Percentiles rank a stretch among this genome's conserved stretches.
phyloP scores from a whole-genome alignment of 2,888 invertebrate species.

The Slavum lentiscoides region DNA sequence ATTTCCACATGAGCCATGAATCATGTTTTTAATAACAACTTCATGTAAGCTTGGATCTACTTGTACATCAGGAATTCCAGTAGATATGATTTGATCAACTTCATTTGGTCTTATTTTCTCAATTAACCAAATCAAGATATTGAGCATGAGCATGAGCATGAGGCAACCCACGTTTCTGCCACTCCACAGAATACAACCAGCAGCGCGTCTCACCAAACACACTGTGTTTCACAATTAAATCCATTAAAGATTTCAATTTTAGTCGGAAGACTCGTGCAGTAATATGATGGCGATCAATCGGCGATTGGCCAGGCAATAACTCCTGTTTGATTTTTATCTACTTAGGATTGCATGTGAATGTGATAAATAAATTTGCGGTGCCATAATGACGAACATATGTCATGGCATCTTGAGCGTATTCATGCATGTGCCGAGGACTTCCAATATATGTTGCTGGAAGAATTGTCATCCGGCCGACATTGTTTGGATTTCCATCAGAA shows the following conservation, averaged over 20 bases:
- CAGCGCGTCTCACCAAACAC: no score
- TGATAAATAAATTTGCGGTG: conserved; percentile 57
- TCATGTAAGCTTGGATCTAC: no score
- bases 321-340: conserved; percentile 3
- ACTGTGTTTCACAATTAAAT: no score
- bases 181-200: no score
- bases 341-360: conserved; percentile 57
- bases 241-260: background rate
- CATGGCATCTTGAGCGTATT: conserved; percentile 58
- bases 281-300: background rate
- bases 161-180: no score
- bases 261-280: background rate
- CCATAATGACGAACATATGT: conserved; percentile 57
- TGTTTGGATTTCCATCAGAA: conserved; percentile 53
- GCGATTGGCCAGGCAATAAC: conserved; percentile 1
- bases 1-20: no score
- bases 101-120: no score
- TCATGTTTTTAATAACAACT: no score
- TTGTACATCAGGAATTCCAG: no score
- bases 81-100: no score
- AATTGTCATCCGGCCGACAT: conserved; percentile 55
- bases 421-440: conserved; percentile 50
- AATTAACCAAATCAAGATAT: no score
- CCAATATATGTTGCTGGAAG: conserved; percentile 57
- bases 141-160: no score